Base-by-base conservation (phyloP, 2,888 invertebrate species). In the Mellilla xanthometata region DNA sequence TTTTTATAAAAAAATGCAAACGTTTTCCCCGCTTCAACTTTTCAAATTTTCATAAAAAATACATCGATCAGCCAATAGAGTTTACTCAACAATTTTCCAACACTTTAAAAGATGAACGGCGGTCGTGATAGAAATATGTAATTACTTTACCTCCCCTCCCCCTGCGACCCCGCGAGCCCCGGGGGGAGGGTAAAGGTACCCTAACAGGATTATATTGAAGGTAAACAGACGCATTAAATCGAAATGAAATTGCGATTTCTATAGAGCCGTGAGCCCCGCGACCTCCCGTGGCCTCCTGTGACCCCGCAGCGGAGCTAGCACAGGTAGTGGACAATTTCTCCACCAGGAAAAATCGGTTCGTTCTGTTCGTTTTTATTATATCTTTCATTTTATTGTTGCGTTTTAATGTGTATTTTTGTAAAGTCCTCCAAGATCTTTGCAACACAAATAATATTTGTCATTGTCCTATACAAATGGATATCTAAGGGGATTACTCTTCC, bases 221-320 rank as follows among this genome's bases (percentile, higher is more conserved):
- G 83, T 82, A 86, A 83, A 86, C 86, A 87, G 67, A 76, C 76
- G 75, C 68, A 81, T 86, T 84, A 85, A 76, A 81, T 77, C 68
- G 73, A 66, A 84, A 83, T 82, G 76, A 77, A 83, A 83, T 79
- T 78, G 81, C 80, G 67, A 80, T 83, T 81, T 78, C 77, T 73
- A 71, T 69, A 60, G 60, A 34, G 23, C 35, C 11, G 8, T 24
- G 8, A 24, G 7, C 23, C 23, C 23, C 12, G 2, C 11, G 10
- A 22, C 36, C 15, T 19, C 27, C 12, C 58, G 67, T 39, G 54
- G 51, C 15, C 27, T 32, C 38, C 40, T 11, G n/a, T n/a, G n/a
- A n/a, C n/a, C n/a, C n/a, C n/a, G n/a, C n/a, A n/a, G n/a, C n/a
- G n/a, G n/a, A n/a, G n/a, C n/a, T n/a, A n/a, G n/a, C n/a, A n/a